Evolutionary conservation across 2,797 vertebrate species (phyloP).

Genomic region (Megalops cyprinoides): DNA sequence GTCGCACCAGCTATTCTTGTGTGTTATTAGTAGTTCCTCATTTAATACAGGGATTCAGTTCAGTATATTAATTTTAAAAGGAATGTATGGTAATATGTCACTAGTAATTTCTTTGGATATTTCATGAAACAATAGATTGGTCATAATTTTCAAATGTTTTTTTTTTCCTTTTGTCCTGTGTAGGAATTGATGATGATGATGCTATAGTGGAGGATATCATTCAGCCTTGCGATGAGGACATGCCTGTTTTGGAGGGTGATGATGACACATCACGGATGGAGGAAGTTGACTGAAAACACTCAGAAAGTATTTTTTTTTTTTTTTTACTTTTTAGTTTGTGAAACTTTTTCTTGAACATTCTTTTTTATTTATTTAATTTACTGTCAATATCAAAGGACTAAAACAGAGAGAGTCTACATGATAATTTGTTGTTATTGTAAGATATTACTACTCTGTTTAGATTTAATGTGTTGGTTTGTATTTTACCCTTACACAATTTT

Average conservation of each 20-base stretch:
- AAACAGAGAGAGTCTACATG: neutral
- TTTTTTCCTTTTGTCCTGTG: slow-evolving; percentile 22
- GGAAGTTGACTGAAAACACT: slow-evolving; percentile 75
- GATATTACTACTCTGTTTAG: neutral
- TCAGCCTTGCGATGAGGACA: slow-evolving; percentile 75
- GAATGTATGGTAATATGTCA: too few relatives aligned
- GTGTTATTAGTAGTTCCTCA: too few relatives aligned
- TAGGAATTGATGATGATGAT: slow-evolving; percentile 82
- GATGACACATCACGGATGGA: slow-evolving; percentile 83
- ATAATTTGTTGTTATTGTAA: neutral
- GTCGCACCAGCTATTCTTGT: slow-evolving; percentile 31
- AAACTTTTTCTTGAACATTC: slow-evolving; percentile 3
- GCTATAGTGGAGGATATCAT: slow-evolving; percentile 69
- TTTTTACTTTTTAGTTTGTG: neutral
- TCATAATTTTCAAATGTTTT: neutral
- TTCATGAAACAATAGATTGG: too few relatives aligned
- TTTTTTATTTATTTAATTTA: neutral
- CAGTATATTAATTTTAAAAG: too few relatives aligned
- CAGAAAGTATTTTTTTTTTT: neutral
- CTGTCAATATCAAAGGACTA: neutral
- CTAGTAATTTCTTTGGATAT: too few relatives aligned
- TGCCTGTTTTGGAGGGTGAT: slow-evolving; percentile 81
- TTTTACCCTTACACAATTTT: neutral
- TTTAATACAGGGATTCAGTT: too few relatives aligned
- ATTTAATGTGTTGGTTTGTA: neutral